A percentile compares a stretch with the other conserved stretches of the same genome.
Evolutionary conservation across 2,888 invertebrate species (phyloP).

Genomic region (Pteria penguin): DNA sequence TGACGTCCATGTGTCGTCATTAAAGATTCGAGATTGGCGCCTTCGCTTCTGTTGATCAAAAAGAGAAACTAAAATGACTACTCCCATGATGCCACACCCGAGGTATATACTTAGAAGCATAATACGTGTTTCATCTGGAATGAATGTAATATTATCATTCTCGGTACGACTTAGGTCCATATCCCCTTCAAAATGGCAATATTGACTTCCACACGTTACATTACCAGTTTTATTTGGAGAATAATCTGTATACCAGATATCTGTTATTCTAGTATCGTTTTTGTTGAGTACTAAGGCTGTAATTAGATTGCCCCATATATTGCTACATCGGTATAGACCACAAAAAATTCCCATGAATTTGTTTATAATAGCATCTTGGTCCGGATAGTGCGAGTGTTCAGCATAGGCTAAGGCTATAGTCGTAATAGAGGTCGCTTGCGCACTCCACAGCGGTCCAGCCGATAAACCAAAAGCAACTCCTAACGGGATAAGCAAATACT

Average conservation of each 20-base stretch:
- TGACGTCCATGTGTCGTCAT: constrained; percentile 60
- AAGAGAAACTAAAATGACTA: constrained; percentile 67
- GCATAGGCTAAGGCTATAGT: constrained; percentile 75
- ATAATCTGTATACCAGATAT: not conserved
- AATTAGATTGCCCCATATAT: constrained; percentile 77
- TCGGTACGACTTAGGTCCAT: not conserved
- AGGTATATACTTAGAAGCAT: constrained; percentile 73
- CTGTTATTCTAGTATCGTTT: constrained; percentile 18
- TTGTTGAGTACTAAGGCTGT: constrained; percentile 68
- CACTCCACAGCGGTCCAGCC: constrained; percentile 77
- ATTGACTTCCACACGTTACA: constrained; percentile 27
- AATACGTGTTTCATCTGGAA: constrained; percentile 64
- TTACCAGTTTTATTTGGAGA: constrained; percentile 11
- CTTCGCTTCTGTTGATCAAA: constrained; percentile 68
- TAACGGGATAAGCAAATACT: constrained; percentile 72
- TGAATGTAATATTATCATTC: constrained; percentile 38
- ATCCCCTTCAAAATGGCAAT: constrained; percentile 23
- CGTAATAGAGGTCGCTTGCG: constrained; percentile 76
- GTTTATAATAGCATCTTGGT: constrained; percentile 71
- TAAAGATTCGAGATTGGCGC: constrained; percentile 45
- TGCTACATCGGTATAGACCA: constrained; percentile 73
- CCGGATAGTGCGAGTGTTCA: constrained; percentile 62
- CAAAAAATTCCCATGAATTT: constrained; percentile 77
- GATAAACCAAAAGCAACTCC: constrained; percentile 71
- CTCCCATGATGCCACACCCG: constrained; percentile 72